Evolutionary conservation across 2,888 invertebrate species (phyloP).

Genomic region (Metalampra italica): DNA sequence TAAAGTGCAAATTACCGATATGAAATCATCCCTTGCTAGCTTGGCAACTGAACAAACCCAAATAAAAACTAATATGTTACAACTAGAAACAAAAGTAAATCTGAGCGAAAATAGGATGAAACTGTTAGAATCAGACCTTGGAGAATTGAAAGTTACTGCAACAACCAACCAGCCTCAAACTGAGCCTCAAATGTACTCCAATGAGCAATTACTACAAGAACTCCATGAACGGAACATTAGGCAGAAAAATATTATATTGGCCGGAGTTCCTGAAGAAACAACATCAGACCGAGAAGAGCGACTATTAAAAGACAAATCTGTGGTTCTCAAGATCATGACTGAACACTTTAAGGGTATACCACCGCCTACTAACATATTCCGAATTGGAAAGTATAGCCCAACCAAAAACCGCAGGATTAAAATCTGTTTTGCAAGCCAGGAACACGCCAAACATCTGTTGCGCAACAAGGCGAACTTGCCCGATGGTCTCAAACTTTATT

Average conservation of each 20-base stretch:
- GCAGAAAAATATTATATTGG: conserved; percentile 1
- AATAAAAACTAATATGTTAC: conserved; percentile 8
- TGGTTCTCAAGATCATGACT: neutral
- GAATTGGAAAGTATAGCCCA: conserved; percentile 13
- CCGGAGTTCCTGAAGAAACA: conserved; percentile 2
- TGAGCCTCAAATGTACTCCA: neutral
- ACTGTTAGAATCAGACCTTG: conserved; percentile 3
- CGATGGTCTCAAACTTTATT: conserved; percentile 9
- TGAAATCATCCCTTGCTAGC: conserved; percentile 7
- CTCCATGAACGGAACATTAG: conserved; percentile 4
- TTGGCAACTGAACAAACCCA: conserved; percentile 6
- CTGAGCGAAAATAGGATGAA: conserved; percentile 7
- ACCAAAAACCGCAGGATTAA: conserved; percentile 12
- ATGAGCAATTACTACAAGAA: conserved; percentile 3
- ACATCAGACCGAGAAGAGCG: neutral
- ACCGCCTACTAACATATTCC: conserved; percentile 7
- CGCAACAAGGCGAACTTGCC: conserved; percentile 11
- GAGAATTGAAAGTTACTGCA: conserved; percentile 1
- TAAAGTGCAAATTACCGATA: conserved; percentile 2
- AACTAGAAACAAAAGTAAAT: conserved; percentile 2
- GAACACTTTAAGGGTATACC: conserved; percentile 2
- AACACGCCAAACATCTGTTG: conserved; percentile 6
- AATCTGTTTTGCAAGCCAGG: conserved; percentile 6
- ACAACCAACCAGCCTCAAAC: neutral
- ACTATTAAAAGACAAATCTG: neutral